Conservation (phyloP, 1,140 invertebrate genomes). For the Scaptomyza hsui region DNA sequence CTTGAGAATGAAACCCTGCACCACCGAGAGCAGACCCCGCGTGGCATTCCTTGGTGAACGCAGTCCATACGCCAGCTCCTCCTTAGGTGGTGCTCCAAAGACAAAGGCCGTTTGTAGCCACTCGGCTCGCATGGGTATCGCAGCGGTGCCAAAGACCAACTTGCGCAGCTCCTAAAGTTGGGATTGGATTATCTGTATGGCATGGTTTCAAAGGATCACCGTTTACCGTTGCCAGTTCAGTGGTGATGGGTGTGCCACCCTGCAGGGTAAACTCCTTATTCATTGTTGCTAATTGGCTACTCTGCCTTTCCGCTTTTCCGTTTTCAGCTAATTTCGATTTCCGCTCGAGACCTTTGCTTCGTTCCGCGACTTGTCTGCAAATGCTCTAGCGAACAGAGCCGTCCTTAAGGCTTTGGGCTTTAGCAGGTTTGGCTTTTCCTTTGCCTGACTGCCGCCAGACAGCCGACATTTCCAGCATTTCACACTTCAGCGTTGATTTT, state of each 20-base stretch:
- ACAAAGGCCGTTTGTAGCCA: slow-evolving; percentile 87
- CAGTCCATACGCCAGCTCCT: slow-evolving; percentile 86
- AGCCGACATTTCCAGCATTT: slow-evolving; percentile 64
- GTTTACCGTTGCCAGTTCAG: slow-evolving; percentile 87
- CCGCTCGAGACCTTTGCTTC: slow-evolving; percentile 70
- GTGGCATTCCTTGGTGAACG: slow-evolving; percentile 86
- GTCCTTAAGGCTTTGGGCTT: slow-evolving; percentile 1
- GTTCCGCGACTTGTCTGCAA: slow-evolving; percentile 69
- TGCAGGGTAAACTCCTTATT: slow-evolving; percentile 69
- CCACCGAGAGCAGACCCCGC: slow-evolving; percentile 86
- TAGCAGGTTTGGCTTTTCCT: slow-evolving; percentile 3
- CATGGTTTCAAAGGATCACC: not conserved
- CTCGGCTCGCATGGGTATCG: slow-evolving; percentile 86
- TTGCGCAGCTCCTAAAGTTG: slow-evolving; percentile 85
- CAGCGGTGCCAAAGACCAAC: slow-evolving; percentile 86
- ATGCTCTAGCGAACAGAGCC: slow-evolving; percentile 48
- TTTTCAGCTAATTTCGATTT: slow-evolving; percentile 57
- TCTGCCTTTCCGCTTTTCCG: slow-evolving; percentile 7
- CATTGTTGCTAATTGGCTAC: slow-evolving; percentile 58
- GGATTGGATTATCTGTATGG: not conserved
- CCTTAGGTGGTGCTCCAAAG: slow-evolving; percentile 84
- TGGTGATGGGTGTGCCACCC: slow-evolving; percentile 88
- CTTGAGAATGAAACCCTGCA: slow-evolving; percentile 88
- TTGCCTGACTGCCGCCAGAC: slow-evolving; percentile 54
- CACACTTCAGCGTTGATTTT: slow-evolving; percentile 81